phyloP scores from a whole-genome alignment of 2,797 vertebrate species.

The Simalia tracyae region DNA sequence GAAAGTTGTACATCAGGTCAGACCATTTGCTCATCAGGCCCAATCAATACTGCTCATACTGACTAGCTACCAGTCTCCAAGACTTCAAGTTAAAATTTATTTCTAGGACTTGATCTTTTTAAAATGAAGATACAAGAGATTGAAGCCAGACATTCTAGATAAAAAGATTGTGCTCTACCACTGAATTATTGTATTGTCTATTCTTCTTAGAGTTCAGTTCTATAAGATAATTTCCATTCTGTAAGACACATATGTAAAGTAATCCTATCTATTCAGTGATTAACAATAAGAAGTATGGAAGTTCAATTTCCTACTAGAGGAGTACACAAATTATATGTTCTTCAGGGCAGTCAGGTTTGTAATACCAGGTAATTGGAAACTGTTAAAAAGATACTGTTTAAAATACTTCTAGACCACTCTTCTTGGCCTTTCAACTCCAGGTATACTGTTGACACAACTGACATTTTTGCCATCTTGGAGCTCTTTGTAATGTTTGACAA shows the following conservation, averaged over 20 bases:
- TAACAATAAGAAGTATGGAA: background rate
- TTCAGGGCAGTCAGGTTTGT: background rate
- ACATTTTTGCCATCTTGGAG: background rate
- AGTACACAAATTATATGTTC: background rate
- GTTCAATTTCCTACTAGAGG: background rate
- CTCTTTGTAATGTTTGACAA: background rate
- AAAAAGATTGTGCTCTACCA: background rate
- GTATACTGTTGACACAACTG: background rate
- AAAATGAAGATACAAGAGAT: background rate
- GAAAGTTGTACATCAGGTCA: background rate
- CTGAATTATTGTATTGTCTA: background rate
- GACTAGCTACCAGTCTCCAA: background rate
- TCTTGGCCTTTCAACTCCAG: background rate
- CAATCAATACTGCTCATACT: background rate
- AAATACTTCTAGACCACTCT: background rate
- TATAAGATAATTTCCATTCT: background rate
- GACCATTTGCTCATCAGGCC: background rate
- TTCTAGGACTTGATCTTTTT: background rate
- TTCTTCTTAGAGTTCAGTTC: background rate
- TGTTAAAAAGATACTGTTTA: background rate
- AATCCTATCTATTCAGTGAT: background rate
- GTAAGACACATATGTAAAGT: background rate
- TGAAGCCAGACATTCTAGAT: background rate
- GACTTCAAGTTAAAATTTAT: background rate
- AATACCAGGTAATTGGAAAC: background rate